Evolutionary conservation across 2,797 vertebrate genomes (phyloP).

Genomic region (Kryptopterus vitreolus): DNA sequence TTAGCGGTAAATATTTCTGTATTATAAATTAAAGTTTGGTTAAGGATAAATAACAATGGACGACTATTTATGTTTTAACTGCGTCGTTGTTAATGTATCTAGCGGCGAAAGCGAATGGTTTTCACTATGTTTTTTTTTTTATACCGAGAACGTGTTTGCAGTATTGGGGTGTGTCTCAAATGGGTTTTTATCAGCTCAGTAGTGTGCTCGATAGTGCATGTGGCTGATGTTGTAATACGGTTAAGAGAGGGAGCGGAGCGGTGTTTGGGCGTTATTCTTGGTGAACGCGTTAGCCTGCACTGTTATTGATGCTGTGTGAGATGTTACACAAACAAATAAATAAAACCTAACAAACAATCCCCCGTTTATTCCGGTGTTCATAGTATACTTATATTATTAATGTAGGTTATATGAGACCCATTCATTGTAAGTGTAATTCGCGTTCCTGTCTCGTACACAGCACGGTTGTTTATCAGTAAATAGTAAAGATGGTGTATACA

Average conservation of each 20-base stretch:
- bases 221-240: not conserved
- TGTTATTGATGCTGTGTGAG: not conserved
- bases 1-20: not conserved
- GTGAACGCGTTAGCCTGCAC: not conserved
- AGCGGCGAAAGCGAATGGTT: not conserved
- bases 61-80: not conserved
- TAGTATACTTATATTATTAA: not conserved
- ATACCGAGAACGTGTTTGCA: slow-evolving; percentile 8
- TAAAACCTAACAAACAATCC: not conserved
- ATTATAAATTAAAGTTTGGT: not conserved
- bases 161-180: not conserved
- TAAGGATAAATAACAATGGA: fast-evolving
- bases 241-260: not conserved
- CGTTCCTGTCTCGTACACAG: not conserved
- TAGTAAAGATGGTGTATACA: not conserved
- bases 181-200: not conserved
- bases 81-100: not conserved
- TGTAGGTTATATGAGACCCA: not conserved
- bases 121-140: not conserved
- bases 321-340: not conserved
- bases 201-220: not conserved
- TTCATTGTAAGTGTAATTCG: not conserved
- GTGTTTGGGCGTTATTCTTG: not conserved
- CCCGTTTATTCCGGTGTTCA: not conserved
- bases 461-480: not conserved